Evolutionary conservation across 2,113 vertebrate species (phyloP).

Genomic region (Gasterosteus nipponicus): DNA sequence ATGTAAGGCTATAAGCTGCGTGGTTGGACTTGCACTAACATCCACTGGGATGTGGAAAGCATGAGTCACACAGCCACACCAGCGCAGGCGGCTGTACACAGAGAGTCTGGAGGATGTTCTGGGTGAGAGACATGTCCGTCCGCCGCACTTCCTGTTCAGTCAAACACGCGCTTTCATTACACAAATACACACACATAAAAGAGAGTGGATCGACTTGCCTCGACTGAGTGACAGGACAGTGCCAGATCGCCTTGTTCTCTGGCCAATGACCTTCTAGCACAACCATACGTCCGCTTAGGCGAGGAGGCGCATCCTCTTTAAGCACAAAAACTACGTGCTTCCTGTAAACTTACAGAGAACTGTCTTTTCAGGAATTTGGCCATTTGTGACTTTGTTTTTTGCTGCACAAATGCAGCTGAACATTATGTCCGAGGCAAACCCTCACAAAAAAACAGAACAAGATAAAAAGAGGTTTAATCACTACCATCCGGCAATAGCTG

Average conservation of each 20-base stretch:
- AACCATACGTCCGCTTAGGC: constrained; percentile 39
- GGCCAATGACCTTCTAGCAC: constrained; percentile 54
- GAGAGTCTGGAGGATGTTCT: constrained; percentile 76
- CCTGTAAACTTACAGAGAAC: constrained; percentile 38
- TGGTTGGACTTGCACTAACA: constrained; percentile 60
- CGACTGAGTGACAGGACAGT: constrained; percentile 26
- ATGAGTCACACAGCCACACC: constrained; percentile 72
- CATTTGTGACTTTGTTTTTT: constrained; percentile 24
- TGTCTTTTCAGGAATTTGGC: constrained; percentile 62
- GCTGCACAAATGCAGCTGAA: background rate
- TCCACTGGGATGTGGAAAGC: constrained; percentile 76
- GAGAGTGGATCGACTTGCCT: constrained; percentile 6
- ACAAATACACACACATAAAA: constrained; percentile 41
- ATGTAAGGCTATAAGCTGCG: constrained; percentile 49
- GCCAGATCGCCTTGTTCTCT: constrained; percentile 45
- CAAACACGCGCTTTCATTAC: constrained; percentile 46
- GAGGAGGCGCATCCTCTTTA: constrained; percentile 30
- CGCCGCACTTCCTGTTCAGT: constrained; percentile 70
- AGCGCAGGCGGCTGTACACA: constrained; percentile 56
- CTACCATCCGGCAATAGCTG: background rate
- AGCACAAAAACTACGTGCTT: constrained; percentile 62
- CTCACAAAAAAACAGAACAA: background rate
- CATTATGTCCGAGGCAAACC: background rate
- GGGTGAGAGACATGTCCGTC: constrained; percentile 75
- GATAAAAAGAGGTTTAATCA: background rate